These are phyloP conservation scores for Anastrepha obliqua DNA, from an alignment of 1,140 invertebrate genomes.

Conservation along the genomic window DNA sequence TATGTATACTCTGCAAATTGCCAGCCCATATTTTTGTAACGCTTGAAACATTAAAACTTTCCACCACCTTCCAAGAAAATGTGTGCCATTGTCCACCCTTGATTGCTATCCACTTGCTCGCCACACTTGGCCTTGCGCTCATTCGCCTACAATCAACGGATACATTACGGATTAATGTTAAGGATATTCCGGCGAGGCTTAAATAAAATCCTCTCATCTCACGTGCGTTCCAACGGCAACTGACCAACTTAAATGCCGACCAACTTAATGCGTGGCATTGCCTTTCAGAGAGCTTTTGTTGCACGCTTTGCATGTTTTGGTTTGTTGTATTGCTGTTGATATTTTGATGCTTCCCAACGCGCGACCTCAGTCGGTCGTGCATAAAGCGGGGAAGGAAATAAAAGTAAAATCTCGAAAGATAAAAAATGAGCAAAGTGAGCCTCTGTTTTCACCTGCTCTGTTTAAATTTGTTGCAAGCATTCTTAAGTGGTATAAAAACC, in stretches of 20 bases:
- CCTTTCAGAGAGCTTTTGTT: not conserved
- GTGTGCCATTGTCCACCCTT: too few relatives aligned
- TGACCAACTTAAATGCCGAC: not conserved
- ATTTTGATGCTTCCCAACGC: not conserved
- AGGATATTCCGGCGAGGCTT: not conserved
- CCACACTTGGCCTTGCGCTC: not conserved
- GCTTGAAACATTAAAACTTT: not conserved
- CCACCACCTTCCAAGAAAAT: not conserved
- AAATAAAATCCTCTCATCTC: too few relatives aligned
- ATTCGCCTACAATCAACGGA: not conserved
- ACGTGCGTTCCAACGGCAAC: constrained; percentile 13
- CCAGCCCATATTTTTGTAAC: not conserved
- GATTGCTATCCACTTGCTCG: not conserved
- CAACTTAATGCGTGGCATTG: not conserved
- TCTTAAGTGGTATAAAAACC: too few relatives aligned
- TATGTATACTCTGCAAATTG: not conserved
- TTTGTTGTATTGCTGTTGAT: not conserved
- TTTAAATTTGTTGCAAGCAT: too few relatives aligned
- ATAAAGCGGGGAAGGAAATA: not conserved
- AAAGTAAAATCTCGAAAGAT: not conserved
- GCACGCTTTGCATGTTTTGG: not conserved
- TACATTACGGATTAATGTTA: constrained; percentile 20
- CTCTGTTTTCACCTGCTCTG: too few relatives aligned
- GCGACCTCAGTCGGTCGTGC: not conserved
- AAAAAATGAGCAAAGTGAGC: too few relatives aligned